Conservation (phyloP, 2,888 invertebrate species). For the Criorhina ranunculi region DNA sequence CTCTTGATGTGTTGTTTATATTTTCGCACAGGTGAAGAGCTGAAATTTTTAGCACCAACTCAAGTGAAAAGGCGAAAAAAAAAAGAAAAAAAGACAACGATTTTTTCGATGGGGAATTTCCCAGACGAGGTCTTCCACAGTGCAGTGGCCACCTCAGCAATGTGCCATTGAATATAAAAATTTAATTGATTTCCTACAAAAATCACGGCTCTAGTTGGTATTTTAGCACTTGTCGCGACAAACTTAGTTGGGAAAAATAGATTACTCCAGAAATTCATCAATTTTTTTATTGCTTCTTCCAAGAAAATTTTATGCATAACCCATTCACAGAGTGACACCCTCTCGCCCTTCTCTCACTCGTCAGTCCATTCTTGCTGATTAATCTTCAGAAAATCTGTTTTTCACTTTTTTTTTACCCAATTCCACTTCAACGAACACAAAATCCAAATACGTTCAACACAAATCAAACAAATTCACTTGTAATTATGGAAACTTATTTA, state of each 20-base stretch:
- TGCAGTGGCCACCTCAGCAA: slow-evolving; percentile 73
- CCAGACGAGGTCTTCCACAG: slow-evolving; percentile 43
- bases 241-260: background rate
- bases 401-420: slow-evolving; percentile 36
- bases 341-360: slow-evolving; percentile 13
- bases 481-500: background rate
- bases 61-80: slow-evolving; percentile 23
- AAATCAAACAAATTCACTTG: slow-evolving; percentile 21
- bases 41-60: slow-evolving; percentile 40
- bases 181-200: slow-evolving; percentile 7
- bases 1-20: slow-evolving; percentile 57
- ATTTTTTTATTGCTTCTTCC: background rate
- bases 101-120: slow-evolving; percentile 50
- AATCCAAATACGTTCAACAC: slow-evolving; percentile 26
- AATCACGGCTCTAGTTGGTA: background rate
- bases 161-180: slow-evolving; percentile 34
- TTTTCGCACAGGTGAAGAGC: slow-evolving; percentile 66
- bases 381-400: slow-evolving; percentile 62
- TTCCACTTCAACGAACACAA: slow-evolving; percentile 32
- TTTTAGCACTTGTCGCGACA: background rate
- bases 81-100: no score
- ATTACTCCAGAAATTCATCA: slow-evolving; percentile 7
- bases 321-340: slow-evolving; percentile 54
- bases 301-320: slow-evolving; percentile 66
- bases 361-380: slow-evolving; percentile 51